Percentiles rank a stretch among this genome's conserved stretches.
These are phyloP conservation scores for Patella pellucida DNA, from an alignment of 2,888 invertebrate species.

Conservation along the genomic window DNA sequence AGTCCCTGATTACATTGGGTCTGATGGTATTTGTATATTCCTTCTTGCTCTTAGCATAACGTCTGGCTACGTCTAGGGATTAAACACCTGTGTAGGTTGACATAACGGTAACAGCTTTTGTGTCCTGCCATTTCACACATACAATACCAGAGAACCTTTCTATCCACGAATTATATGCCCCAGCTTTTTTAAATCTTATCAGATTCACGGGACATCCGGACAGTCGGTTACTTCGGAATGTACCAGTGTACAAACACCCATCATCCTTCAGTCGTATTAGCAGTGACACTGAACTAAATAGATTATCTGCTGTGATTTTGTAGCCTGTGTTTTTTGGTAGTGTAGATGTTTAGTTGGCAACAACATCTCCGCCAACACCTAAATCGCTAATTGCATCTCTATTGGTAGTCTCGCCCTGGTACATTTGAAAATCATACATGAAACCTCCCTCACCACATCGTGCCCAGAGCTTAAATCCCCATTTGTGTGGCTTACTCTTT, in stretches of 20 bases:
- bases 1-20: neutral
- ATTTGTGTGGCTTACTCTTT: constrained; percentile 27
- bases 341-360: too few relatives aligned
- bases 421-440: too few relatives aligned
- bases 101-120: neutral
- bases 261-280: neutral
- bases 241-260: neutral
- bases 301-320: neutral
- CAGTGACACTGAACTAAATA: neutral
- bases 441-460: neutral
- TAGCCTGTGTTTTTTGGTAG: too few relatives aligned
- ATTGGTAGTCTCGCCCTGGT: too few relatives aligned
- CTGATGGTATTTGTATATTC: neutral
- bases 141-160: neutral
- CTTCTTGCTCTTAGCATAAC: neutral
- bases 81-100: neutral
- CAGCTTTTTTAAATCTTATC: neutral
- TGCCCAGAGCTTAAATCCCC: constrained; percentile 31
- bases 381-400: too few relatives aligned
- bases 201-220: neutral
- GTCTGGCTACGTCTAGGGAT: neutral
- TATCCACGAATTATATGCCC: neutral
- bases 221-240: neutral
- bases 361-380: too few relatives aligned
- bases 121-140: neutral